Evolutionary conservation across 2,113 vertebrate genomes (phyloP), one percentile per base, ranked within the genome.

Genomic region (Ursus arctos): DNA sequence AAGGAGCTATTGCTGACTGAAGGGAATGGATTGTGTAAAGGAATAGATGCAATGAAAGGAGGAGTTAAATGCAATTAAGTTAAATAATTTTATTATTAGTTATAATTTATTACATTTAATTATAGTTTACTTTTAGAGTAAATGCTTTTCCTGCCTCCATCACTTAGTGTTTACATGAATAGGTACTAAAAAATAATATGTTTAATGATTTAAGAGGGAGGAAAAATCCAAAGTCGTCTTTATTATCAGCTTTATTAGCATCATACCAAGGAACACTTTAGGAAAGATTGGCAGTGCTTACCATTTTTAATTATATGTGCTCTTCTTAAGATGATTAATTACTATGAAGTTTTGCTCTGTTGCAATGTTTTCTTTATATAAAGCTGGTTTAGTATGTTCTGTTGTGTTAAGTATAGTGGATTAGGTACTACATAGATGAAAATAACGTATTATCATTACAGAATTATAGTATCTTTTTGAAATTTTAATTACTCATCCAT

Each of bases 31-130:
- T 21, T 77, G 0, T 55, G 26, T 31, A 88, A 22, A 81, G 36
- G 26, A 95, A 86, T 92, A 72, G 31, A 21, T 84, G 18, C 79
- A 96, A 57, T 69, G n/a, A 95, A 95, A 88, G 15, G 47, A 36
- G 21, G 28, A 80, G 5, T 65, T 67, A 84, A 80, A 91, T 83
- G 26, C 21, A 76, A 82, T 87, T 83, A 94, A 74, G 40, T 91
- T 43, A 88, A 74, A 72, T 94, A 88, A 80, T 93, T 95, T 77
- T 65, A 87, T 90, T 88, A 63, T 57, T 79, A 88, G 94, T 89
- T 82, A 84, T 93, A 96, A 33, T 49, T 67, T 77, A 89, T 71
- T 82, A 71, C 5, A 59, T 24, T 83, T 90, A 36, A 55, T 84
- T 59, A 47, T 28, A 59, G 43, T 76, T 94, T 84, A 80, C 14